Base-by-base conservation (phyloP, 2,888 invertebrate species). In the Limenitis camilla region DNA sequence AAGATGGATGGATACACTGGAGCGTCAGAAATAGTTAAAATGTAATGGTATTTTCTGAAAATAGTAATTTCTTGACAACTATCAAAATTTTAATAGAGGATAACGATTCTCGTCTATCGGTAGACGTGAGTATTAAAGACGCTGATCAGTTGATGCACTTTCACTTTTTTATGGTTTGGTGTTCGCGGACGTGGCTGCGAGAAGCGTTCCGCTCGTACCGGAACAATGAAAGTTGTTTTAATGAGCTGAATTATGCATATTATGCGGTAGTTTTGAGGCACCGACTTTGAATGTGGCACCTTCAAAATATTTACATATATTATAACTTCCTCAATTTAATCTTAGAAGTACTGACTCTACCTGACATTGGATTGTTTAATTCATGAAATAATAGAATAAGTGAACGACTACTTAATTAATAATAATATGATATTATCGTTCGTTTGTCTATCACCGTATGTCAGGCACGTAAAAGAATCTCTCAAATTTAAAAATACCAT, bases 121-220 rank as follows among this genome's bases (percentile, higher is more conserved):
- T 56, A 54, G 60, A 61, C 56, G 59, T 61, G 56, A 56, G 59
- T 58, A 56, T 60, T 61, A 56, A 65, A 53, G 68, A 65, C 67
- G 69, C 65, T 71, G 76, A 78, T 80, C 81, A 74, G 78, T 77
- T 78, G 72, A 76, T 72, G 56, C 51, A 84, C 85, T 86, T 86
- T 85, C 85, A 84, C 84, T 85, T 85, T 84, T 80, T 71, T 49
- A 64, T 73, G 73, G 78, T 83, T 81, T 81, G 74, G 78, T 56
- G 55, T 50, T 78, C 74, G 65, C 77, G 73, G 59, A 68, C 62
- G 59, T 63, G 65, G 72, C 72, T 68, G 29, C 51, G 44, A 42
- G 45, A 45, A 30, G 48, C 43, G 44, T 69, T 69, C 72, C 72
- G 64, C 68, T 71, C 63, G 63, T 63, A 68, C 72, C 76, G 76